These are phyloP conservation scores for Drosophila meridiana DNA, from an alignment of 2,888 invertebrate genomes.

Conservation along the genomic window DNA sequence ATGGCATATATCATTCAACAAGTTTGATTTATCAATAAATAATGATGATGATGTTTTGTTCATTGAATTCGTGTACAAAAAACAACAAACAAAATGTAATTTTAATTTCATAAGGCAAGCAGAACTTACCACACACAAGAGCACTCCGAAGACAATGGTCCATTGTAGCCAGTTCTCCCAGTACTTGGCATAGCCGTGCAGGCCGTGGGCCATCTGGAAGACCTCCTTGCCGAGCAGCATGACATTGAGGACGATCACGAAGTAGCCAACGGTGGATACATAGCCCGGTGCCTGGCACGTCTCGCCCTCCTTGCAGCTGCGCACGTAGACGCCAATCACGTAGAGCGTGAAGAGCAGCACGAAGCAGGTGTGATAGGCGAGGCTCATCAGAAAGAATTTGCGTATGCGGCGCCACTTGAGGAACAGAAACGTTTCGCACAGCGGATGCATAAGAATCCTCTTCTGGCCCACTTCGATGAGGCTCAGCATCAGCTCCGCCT, in stretches of 20 bases:
- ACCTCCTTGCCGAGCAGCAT: constrained; percentile 90
- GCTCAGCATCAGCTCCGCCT: constrained; percentile 89
- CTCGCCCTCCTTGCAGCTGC: constrained; percentile 75
- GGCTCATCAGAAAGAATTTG: constrained; percentile 92
- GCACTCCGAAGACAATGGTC: constrained; percentile 90
- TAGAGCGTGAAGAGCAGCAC: constrained; percentile 91
- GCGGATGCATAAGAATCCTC: constrained; percentile 92
- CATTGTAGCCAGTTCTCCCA: constrained; percentile 95
- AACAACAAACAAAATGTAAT: not conserved
- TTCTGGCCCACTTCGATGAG: constrained; percentile 93
- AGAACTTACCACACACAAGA: constrained; percentile 88
- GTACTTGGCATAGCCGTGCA: constrained; percentile 90
- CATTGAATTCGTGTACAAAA: not conserved
- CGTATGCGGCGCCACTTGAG: constrained; percentile 93
- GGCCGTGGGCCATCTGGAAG: constrained; percentile 88
- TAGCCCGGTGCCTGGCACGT: constrained; percentile 78
- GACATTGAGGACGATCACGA: constrained; percentile 88
- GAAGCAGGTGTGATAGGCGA: constrained; percentile 91
- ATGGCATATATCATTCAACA: constrained; percentile 3
- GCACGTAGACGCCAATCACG: constrained; percentile 87
- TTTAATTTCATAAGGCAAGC: not conserved
- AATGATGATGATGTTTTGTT: not conserved
- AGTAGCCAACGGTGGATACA: constrained; percentile 86
- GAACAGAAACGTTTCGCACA: constrained; percentile 93
- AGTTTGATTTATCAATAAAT: not conserved